Evolutionary conservation across 2,797 vertebrate genomes (phyloP).

Genomic region (Limosa lapponica): DNA sequence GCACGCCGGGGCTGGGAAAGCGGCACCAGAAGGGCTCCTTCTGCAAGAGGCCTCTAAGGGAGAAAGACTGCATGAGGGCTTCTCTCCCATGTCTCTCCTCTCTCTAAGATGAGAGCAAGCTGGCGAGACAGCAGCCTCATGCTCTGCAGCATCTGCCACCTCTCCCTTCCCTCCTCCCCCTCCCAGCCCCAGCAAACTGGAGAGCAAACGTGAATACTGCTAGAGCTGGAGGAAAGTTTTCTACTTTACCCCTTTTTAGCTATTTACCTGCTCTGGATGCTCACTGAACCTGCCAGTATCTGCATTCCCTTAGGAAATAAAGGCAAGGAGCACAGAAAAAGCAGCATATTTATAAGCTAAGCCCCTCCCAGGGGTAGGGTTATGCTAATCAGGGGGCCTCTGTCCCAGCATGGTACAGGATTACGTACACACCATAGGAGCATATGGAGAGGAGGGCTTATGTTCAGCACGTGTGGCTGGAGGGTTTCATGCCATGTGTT

Average conservation of each 20-base stretch:
- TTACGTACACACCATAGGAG: not conserved
- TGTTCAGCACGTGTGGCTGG: rapidly evolving
- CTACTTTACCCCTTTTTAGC: not conserved
- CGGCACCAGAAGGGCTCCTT: not conserved
- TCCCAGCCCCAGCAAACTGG: not conserved
- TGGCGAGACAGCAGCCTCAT: not conserved
- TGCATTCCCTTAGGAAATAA: not conserved
- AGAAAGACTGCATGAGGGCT: not conserved
- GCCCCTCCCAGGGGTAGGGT: conserved; percentile 29
- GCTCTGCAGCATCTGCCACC: conserved; percentile 24
- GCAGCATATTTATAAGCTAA: not conserved
- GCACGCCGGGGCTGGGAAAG: not conserved
- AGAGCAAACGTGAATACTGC: not conserved
- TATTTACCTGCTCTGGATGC: not conserved
- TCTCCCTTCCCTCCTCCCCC: not conserved
- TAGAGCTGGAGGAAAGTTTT: not conserved
- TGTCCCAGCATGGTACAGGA: not conserved
- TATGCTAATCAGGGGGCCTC: not conserved
- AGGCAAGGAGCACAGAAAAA: not conserved
- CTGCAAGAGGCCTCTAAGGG: not conserved
- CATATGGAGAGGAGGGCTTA: not conserved
- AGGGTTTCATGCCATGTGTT: rapidly evolving
- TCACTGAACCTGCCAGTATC: not conserved
- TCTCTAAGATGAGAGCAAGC: not conserved
- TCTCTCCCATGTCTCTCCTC: not conserved